Base-by-base conservation (phyloP, 1,140 invertebrate species). In the Rhyzopertha dominica region DNA sequence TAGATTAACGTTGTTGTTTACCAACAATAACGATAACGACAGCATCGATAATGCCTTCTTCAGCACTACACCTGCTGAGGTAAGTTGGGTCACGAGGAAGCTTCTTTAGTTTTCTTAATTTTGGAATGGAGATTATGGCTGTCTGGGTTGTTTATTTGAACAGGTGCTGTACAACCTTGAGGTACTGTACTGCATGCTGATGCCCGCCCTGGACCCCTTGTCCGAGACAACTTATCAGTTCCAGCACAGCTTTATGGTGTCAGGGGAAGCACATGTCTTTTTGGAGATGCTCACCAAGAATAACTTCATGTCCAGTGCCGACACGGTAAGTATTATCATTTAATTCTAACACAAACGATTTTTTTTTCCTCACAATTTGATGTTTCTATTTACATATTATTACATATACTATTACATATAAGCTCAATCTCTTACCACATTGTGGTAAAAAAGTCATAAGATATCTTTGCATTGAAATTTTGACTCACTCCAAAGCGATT, bases 161-260 rank as follows among this genome's bases (percentile, higher is more conserved):
- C 42, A 58, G 56, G 62, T 68, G 0, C 47, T 63, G 20, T 67
- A 64, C 35, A 72, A 73, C 48, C 66, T 76, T 47, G 69, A 94
- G 80, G 90, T 95, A 30, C 69, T 93, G 32, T 95, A 97, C 66
- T 84, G 89, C 32, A 74, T 96, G 59, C 70, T 98, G 24, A 93
- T 98, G 82, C 94, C 94, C 10, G 89, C 92, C 7, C 66, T 83
- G 18, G 89, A 92, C 56, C 82, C 86, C 2, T 73, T 84, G 49
- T 79, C 85, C 1, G 89, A 95, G 25, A 82, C 85, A 54, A 82
- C 89, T 20, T 82, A 85, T 59, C 84, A 87, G 62, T 89, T 95
- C 70, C 91, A 95, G 68, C 80, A 83, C 46, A 86, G 87, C 61
- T 95, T 95, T 67, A 82, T 95, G 34, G 83, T 81, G 56, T 90